Percentiles rank a stretch among this genome's conserved stretches.
Evolutionary conservation across 2,797 vertebrate species (phyloP).

Genomic region (Phoeniculus purpureus): DNA sequence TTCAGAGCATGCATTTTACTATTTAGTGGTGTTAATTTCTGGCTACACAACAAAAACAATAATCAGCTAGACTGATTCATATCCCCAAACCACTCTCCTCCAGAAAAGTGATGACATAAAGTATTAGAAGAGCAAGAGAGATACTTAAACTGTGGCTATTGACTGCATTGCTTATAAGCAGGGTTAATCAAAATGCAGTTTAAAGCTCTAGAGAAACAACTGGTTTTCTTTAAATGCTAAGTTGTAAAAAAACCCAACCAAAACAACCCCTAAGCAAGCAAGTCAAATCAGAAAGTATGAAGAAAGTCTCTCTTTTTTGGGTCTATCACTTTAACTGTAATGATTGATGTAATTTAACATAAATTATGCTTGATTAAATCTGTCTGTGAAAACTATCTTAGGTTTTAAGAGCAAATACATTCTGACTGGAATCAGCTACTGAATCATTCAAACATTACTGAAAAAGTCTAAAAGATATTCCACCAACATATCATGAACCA

Average conservation of each 20-base stretch:
- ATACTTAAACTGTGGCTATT: neutral
- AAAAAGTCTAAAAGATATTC: neutral
- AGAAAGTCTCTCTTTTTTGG: neutral
- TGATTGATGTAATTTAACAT: neutral
- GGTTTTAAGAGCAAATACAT: neutral
- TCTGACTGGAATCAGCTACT: neutral
- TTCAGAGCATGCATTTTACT: constrained; percentile 83
- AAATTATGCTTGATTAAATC: neutral
- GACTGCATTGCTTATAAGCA: neutral
- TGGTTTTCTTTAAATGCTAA: neutral
- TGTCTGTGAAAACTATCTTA: neutral
- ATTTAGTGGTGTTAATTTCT: constrained; percentile 74
- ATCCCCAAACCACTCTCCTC: neutral
- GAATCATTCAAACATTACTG: neutral
- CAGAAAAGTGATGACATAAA: constrained; percentile 2
- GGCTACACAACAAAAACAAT: neutral
- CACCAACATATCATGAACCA: neutral
- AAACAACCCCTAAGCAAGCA: neutral
- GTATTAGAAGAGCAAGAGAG: constrained; percentile 13
- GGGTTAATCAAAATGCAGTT: neutral
- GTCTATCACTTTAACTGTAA: neutral
- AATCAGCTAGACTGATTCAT: neutral
- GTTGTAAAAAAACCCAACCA: neutral
- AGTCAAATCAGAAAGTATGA: neutral
- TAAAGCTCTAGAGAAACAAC: neutral